phyloP scores from a whole-genome alignment of 2,888 invertebrate genomes.

The Pterostichus madidus region DNA sequence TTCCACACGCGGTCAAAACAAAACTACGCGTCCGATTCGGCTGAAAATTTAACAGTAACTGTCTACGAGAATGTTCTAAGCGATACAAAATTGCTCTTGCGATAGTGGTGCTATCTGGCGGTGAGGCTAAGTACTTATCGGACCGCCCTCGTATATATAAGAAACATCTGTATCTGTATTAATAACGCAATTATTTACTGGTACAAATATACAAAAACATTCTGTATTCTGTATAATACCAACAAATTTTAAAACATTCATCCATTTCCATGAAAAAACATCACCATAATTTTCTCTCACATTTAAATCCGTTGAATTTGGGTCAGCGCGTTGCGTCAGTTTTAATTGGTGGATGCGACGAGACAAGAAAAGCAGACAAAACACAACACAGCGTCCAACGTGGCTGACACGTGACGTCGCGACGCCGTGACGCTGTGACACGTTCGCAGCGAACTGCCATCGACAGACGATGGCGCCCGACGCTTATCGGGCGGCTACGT shows the following conservation, averaged over 20 bases:
- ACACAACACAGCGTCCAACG: neutral
- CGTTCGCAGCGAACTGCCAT: neutral
- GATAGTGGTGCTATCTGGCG: too few relatives aligned
- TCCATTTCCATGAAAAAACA: neutral
- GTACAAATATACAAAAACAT: too few relatives aligned
- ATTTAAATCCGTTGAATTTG: neutral
- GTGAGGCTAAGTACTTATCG: too few relatives aligned
- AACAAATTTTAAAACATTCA: neutral
- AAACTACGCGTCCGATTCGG: too few relatives aligned
- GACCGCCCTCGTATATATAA: too few relatives aligned
- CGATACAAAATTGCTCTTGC: too few relatives aligned
- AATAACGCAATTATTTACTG: too few relatives aligned
- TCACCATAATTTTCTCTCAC: neutral
- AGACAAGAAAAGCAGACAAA: neutral
- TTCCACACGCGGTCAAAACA: too few relatives aligned
- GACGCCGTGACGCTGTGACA: neutral
- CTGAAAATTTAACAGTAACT: too few relatives aligned
- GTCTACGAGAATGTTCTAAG: too few relatives aligned
- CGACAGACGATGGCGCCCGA: neutral
- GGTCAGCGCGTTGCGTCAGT: conserved; percentile 4
- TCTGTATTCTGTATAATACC: too few relatives aligned
- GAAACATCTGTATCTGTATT: too few relatives aligned
- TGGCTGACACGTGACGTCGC: neutral
- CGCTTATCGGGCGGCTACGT: neutral
- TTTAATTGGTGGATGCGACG: neutral